Evolutionary conservation across 2,888 invertebrate species (phyloP).

Genomic region (Anoncus sp.): DNA sequence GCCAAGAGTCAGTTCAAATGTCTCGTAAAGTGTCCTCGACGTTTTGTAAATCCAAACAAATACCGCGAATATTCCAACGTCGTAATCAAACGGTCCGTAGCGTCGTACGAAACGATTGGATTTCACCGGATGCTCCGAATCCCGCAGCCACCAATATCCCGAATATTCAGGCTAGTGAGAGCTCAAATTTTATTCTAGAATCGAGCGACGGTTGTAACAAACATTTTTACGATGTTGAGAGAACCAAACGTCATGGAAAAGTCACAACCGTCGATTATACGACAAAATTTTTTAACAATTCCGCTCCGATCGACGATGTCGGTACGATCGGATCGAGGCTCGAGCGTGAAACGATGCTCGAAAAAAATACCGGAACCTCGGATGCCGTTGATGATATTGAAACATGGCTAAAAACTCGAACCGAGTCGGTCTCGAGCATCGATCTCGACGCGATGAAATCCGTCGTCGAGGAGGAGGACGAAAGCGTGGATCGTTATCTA

Average conservation of each 20-base stretch:
- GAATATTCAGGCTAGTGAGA: slow-evolving; percentile 30
- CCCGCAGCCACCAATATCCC: slow-evolving; percentile 23
- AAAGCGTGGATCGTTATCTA: slow-evolving; percentile 76
- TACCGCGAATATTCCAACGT: slow-evolving; percentile 77
- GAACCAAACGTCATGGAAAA: not conserved
- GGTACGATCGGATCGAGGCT: not conserved
- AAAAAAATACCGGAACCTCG: slow-evolving; percentile 47
- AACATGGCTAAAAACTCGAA: slow-evolving; percentile 79
- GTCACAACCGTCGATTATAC: slow-evolving; percentile 29
- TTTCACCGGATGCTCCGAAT: slow-evolving; percentile 52
- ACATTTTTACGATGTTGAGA: slow-evolving; percentile 8
- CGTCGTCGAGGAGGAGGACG: slow-evolving; percentile 68
- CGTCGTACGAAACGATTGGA: slow-evolving; percentile 47
- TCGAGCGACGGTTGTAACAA: slow-evolving; percentile 7
- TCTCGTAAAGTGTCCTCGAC: slow-evolving; percentile 75
- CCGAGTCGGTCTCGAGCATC: slow-evolving; percentile 76
- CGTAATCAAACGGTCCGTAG: slow-evolving; percentile 62
- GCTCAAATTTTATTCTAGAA: slow-evolving; percentile 5
- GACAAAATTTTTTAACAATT: slow-evolving; percentile 29
- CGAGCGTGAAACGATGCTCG: slow-evolving; percentile 17
- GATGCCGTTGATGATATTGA: slow-evolving; percentile 77
- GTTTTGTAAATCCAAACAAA: slow-evolving; percentile 74
- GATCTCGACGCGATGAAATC: slow-evolving; percentile 77
- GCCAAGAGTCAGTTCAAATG: slow-evolving; percentile 75
- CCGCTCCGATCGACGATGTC: slow-evolving; percentile 20